Evolutionary conservation across 2,797 vertebrate species (phyloP).

Genomic region (Balearica regulorum): DNA sequence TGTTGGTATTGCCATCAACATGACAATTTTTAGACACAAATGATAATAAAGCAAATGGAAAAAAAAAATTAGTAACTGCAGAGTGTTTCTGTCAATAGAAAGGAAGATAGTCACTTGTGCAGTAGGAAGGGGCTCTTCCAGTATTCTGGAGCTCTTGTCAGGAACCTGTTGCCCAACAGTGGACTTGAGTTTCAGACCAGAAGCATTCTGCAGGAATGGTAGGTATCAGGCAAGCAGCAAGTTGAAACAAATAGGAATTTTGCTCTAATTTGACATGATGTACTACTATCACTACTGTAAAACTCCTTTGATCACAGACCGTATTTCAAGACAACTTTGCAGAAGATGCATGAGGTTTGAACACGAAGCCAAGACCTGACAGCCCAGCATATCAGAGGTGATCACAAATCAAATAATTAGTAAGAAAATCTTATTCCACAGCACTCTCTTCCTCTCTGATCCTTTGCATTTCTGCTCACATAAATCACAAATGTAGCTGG

Average conservation of each 20-base stretch:
- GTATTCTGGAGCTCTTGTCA: not conserved
- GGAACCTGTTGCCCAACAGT: not conserved
- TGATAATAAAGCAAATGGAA: not conserved
- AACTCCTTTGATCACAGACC: not conserved
- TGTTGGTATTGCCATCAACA: not conserved
- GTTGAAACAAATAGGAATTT: not conserved
- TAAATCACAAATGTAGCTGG: not conserved
- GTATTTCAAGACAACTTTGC: not conserved
- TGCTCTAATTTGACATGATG: not conserved
- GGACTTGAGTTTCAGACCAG: fast-evolving
- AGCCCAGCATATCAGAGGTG: not conserved
- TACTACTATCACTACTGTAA: fast-evolving
- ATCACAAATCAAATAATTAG: not conserved
- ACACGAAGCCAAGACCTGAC: not conserved
- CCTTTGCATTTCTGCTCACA: not conserved
- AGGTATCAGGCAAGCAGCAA: not conserved
- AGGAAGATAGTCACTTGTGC: not conserved
- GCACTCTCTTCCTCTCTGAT: not conserved
- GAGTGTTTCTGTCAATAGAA: not conserved
- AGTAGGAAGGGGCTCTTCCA: not conserved
- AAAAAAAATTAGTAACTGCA: fast-evolving
- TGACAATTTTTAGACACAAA: fast-evolving
- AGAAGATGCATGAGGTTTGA: not conserved
- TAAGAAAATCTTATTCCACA: not conserved
- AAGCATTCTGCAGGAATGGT: not conserved